Evolutionary conservation across 2,888 invertebrate species (phyloP), one percentile per base, ranked within the genome.

Genomic region (Pheosia tremula): DNA sequence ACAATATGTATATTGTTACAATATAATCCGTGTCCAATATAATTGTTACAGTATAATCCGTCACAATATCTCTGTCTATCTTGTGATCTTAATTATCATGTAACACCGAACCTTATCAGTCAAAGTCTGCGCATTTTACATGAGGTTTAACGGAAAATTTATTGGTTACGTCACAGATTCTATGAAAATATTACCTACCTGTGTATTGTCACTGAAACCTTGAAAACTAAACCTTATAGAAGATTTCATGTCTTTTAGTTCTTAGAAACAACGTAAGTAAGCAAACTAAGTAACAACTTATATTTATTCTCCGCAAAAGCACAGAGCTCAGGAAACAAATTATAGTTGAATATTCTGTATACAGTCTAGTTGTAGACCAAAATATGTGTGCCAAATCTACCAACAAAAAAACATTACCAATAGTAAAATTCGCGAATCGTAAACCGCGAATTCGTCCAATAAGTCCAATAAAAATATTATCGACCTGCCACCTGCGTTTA

Each of bases 391-490:
- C 45, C 11, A 47, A 47, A n/a, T 47, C 0, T n/a, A 5, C n/a
- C n/a, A n/a, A n/a, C 41, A 41, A n/a, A 47, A 43, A 47, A 47
- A n/a, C n/a, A 4, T 24, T 24, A 24, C 24, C 24, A 50, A 49
- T 13, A 49, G 13, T 11, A 54, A 24, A 24, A 24, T 24, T 24
- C 24, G 24, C 24, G 24, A 53, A 53, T 38, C 4, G 36, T 5
- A 10, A 53, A 36, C 13, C 39, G 55, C 55, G 36, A 45, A 56
- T 56, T 43, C 45, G 24, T 56, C 56, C 24, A 5, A 56, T 45
- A 56, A 43, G 24, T 56, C 56, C 24, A 5, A 56, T 45, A 56
- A 43, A 43, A 56, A 13, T 41, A 39, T 56, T 36, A 56, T 24
- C 9, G 39, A 50, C 24, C 24, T 24, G 39, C 39, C 45, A 56